phyloP scores from a whole-genome alignment of 2,888 invertebrate genomes.

The Apotomis betuletana region DNA sequence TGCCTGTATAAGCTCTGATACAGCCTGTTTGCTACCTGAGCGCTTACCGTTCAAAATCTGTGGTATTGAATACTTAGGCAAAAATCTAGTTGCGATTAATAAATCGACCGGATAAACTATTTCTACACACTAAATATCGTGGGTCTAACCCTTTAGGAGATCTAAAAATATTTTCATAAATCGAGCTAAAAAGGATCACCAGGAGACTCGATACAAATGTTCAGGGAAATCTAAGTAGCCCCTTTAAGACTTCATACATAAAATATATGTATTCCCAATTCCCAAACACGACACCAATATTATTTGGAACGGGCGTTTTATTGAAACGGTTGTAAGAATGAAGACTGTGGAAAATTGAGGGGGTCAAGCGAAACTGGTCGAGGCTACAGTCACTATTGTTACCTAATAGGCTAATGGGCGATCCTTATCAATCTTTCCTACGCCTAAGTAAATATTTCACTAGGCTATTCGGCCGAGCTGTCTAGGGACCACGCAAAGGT shows the following conservation, averaged over 20 bases:
- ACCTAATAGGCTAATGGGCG: constrained; percentile 12
- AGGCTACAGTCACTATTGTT: constrained; percentile 8
- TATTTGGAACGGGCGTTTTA: constrained; percentile 8
- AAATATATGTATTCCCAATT: background rate
- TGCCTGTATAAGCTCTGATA: too few relatives aligned
- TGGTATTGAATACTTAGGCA: too few relatives aligned
- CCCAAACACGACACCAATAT: background rate
- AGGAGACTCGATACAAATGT: background rate
- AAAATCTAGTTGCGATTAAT: too few relatives aligned
- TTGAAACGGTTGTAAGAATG: background rate
- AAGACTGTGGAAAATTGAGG: background rate
- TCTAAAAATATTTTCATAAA: background rate
- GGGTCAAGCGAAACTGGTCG: constrained; percentile 10
- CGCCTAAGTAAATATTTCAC: constrained; percentile 16
- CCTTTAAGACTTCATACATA: constrained; percentile 8
- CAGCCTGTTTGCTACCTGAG: too few relatives aligned
- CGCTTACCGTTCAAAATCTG: too few relatives aligned
- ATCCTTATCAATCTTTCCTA: constrained; percentile 27
- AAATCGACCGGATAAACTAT: too few relatives aligned
- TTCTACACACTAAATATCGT: too few relatives aligned
- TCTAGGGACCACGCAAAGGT: background rate
- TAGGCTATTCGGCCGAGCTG: background rate
- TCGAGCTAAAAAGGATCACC: background rate
- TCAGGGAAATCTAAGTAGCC: background rate
- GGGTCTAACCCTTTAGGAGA: background rate